A percentile compares a stretch with the other conserved stretches of the same genome.
phyloP scores from a whole-genome alignment of 37 sponge, comb jelly and placozoan species.

The Halisarca cf. caerulea region DNA sequence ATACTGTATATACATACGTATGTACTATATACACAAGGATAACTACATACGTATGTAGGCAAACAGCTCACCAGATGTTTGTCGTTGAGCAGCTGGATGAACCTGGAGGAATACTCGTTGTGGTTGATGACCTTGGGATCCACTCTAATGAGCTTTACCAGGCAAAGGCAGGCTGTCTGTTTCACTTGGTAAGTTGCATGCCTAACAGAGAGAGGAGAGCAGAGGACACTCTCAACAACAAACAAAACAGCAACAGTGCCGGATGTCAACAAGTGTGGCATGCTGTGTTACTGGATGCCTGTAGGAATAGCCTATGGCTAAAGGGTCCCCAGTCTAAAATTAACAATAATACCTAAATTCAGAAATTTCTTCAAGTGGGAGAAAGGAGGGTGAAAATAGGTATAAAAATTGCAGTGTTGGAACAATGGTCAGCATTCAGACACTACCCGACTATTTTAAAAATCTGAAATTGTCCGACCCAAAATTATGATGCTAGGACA shows the following conservation, averaged over 20 bases:
- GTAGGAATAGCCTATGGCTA: no score
- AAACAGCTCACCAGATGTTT: conserved; percentile 66
- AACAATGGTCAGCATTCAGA: no score
- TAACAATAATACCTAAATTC: no score
- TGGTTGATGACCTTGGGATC: conserved; percentile 63
- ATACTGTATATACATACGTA: not conserved
- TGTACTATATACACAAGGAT: not conserved
- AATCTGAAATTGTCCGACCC: no score
- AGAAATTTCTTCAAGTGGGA: no score
- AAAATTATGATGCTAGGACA: no score
- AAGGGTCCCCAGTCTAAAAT: no score
- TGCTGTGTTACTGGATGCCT: no score
- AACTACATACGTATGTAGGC: not conserved
- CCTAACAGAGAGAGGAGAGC: conserved; percentile 26
- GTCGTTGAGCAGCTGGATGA: conserved; percentile 85
- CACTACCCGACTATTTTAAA: no score
- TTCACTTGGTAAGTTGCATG: conserved; percentile 71
- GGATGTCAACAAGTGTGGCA: conserved; percentile 27
- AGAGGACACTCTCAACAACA: not conserved
- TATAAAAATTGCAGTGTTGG: no score
- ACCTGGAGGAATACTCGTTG: conserved; percentile 55
- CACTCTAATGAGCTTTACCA: conserved; percentile 73
- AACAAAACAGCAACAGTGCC: not conserved
- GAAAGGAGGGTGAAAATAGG: no score
- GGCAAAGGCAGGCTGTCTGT: conserved; percentile 91